These are phyloP conservation scores for Oxyura jamaicensis DNA, from an alignment of 2,113 vertebrate genomes.

Conservation along the genomic window DNA sequence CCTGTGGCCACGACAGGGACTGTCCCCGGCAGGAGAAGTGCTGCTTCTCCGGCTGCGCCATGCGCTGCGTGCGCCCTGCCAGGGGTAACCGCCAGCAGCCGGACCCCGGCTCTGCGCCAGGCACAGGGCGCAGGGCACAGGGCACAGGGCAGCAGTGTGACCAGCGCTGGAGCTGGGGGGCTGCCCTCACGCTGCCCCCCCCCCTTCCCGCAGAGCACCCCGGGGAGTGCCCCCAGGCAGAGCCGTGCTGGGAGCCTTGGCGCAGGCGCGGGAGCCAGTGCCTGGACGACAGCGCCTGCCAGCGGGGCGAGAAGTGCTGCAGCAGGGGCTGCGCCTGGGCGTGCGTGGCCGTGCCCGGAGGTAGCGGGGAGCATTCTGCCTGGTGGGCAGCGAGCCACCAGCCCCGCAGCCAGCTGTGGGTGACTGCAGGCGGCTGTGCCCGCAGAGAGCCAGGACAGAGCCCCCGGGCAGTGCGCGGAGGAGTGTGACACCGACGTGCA, in stretches of 20 bases:
- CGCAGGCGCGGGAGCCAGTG: not conserved
- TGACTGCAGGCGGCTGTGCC: not conserved
- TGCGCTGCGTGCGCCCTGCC: not conserved
- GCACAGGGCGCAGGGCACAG: too few species aligned
- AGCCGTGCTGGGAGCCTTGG: conserved; percentile 9
- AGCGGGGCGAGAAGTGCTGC: conserved; percentile 33
- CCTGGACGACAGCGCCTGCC: conserved; percentile 28
- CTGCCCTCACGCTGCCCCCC: rapidly evolving
- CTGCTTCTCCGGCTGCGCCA: conserved; percentile 40
- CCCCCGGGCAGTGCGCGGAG: rapidly evolving
- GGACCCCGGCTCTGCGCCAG: not conserved
- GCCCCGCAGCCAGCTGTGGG: rapidly evolving
- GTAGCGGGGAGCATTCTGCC: not conserved
- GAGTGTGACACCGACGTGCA: not conserved
- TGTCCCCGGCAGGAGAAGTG: conserved; percentile 53
- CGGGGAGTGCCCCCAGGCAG: not conserved
- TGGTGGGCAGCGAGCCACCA: rapidly evolving
- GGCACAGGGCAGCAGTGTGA: rapidly evolving
- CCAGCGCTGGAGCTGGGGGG: rapidly evolving
- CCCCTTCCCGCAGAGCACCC: conserved; percentile 14
- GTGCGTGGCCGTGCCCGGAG: not conserved
- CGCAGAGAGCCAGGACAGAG: not conserved
- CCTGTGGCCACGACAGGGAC: conserved; percentile 33
- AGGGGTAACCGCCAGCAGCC: not conserved
- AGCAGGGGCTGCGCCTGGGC: conserved; percentile 13